phyloP scores from a whole-genome alignment of 2,113 vertebrate genomes.

The Onychostruthus taczanowskii region DNA sequence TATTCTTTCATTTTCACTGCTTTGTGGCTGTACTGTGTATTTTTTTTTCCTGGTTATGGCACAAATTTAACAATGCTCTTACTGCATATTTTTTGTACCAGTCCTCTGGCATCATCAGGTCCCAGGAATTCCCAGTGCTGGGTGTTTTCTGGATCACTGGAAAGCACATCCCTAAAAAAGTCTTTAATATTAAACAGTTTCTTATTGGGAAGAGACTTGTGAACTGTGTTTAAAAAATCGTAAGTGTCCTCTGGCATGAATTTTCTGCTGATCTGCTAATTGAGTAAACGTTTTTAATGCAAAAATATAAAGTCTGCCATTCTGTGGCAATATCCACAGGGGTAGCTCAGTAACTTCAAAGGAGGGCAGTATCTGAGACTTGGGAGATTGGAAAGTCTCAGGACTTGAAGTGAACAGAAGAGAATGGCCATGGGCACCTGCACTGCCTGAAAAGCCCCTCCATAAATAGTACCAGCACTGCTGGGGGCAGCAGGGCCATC shows the following conservation, averaged over 20 bases:
- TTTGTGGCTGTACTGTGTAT: background rate
- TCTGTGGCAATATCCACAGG: background rate
- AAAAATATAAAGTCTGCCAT: background rate
- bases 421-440: fast-evolving
- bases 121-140: background rate
- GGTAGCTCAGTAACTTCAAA: background rate
- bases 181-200: background rate
- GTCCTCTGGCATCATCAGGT: background rate
- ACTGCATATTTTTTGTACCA: fast-evolving
- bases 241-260: background rate
- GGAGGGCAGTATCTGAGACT: no score
- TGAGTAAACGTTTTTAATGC: background rate
- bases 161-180: background rate
- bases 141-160: background rate
- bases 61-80: background rate
- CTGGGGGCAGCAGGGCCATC: background rate
- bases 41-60: background rate
- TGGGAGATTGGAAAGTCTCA: background rate
- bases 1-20: background rate
- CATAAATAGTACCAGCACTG: background rate
- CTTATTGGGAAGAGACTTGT: background rate
- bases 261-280: background rate
- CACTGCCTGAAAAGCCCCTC: background rate
- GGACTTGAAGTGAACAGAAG: background rate
- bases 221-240: background rate